Conservation (phyloP, 92 coral and sea anemone species). For the Epizoanthus scotinus region DNA sequence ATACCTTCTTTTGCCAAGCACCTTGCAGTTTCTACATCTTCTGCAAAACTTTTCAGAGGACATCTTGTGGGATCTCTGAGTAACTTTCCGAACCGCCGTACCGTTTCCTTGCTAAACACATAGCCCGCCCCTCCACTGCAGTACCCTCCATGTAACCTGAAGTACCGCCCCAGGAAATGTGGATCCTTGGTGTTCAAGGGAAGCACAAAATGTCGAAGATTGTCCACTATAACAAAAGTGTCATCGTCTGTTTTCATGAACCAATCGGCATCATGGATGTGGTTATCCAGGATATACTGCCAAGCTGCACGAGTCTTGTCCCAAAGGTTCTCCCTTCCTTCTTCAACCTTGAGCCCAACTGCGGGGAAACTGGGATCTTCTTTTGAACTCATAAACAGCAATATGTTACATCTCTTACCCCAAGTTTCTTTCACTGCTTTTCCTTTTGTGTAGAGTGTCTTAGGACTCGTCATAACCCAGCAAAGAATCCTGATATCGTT, state of each 20-base stretch:
- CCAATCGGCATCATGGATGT: constrained; percentile 52
- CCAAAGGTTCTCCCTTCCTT: constrained; percentile 46
- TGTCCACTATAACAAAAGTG: constrained; percentile 49
- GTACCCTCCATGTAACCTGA: constrained; percentile 29
- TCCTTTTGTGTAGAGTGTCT: constrained; percentile 61
- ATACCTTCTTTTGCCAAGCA: constrained; percentile 26
- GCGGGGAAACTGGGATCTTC: constrained; percentile 39
- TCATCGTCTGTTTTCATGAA: constrained; percentile 51
- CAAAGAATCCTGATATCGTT: constrained; percentile 62
- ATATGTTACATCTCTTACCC: constrained; percentile 52
- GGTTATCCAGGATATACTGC: constrained; percentile 39
- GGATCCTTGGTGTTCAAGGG: constrained; percentile 44
- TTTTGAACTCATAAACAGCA: constrained; percentile 42
- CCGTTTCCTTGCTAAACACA: constrained; percentile 50
- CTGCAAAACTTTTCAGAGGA: constrained; percentile 39
- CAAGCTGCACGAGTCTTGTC: constrained; percentile 45
- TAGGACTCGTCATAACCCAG: constrained; percentile 91
- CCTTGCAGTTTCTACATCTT: constrained; percentile 39
- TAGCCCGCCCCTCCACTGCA: constrained; percentile 58
- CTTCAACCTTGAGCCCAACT: constrained; percentile 37
- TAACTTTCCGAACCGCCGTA: constrained; percentile 40
- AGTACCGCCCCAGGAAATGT: constrained; percentile 48
- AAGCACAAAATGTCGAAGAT: constrained; percentile 35
- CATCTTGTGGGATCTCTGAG: constrained; percentile 29
- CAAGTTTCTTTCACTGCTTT: constrained; percentile 69